These are phyloP conservation scores for Globia sparganii DNA, from an alignment of 2,888 invertebrate genomes.

Conservation along the genomic window DNA sequence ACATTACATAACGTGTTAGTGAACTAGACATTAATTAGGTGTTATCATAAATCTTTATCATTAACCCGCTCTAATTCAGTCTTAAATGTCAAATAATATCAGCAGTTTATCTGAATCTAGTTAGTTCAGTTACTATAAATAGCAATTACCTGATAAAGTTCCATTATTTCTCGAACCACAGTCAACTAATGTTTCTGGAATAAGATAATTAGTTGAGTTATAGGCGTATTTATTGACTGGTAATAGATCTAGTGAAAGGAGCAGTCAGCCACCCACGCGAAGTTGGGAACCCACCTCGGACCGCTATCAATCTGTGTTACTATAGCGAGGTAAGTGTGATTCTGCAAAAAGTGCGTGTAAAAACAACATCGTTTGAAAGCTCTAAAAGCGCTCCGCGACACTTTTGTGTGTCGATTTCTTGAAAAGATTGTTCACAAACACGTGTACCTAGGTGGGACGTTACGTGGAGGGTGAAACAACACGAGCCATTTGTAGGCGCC, in stretches of 20 bases:
- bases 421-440: slow-evolving; percentile 70
- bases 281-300: slow-evolving; percentile 7
- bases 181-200: slow-evolving; percentile 39
- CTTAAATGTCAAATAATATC: slow-evolving; percentile 37
- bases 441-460: slow-evolving; percentile 67
- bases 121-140: slow-evolving; percentile 29
- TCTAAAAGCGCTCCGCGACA: slow-evolving; percentile 35
- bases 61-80: slow-evolving; percentile 13
- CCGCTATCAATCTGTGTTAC: slow-evolving; percentile 31
- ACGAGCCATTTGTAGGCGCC: slow-evolving; percentile 82
- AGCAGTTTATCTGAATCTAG: slow-evolving; percentile 30
- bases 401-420: slow-evolving; percentile 62
- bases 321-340: slow-evolving; percentile 23
- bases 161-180: slow-evolving; percentile 31
- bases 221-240: slow-evolving; percentile 44
- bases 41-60: slow-evolving; percentile 3
- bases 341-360: slow-evolving; percentile 37
- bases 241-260: slow-evolving; percentile 61
- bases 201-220: slow-evolving; percentile 55
- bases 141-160: slow-evolving; percentile 34
- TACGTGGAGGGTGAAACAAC: slow-evolving; percentile 74
- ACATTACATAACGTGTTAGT: slow-evolving; percentile 1
- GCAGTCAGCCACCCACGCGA: slow-evolving; percentile 50
- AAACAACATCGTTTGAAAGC: slow-evolving; percentile 51
- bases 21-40: neutral